Evolutionary conservation across 2,113 vertebrate species (phyloP).

Genomic region (Lepus timidus): DNA sequence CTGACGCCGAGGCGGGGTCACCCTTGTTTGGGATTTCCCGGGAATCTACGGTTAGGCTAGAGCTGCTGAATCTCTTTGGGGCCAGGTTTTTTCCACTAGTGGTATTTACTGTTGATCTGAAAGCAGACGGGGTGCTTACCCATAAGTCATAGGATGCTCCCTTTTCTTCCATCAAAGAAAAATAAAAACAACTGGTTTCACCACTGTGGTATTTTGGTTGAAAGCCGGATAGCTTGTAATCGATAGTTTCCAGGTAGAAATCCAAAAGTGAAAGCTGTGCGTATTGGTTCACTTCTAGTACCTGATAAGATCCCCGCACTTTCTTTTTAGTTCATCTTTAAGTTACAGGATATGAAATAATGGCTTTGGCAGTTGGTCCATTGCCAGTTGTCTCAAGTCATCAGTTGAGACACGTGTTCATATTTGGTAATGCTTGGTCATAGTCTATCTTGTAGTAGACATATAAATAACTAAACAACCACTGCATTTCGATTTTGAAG

Average conservation of each 20-base stretch:
- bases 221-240: conserved; percentile 7
- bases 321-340: background rate
- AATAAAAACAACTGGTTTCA: conserved; percentile 42
- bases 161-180: background rate
- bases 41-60: background rate
- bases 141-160: conserved; percentile 21
- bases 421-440: conserved; percentile 1
- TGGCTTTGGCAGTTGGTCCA: background rate
- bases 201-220: conserved; percentile 17
- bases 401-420: background rate
- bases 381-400: background rate
- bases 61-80: background rate
- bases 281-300: background rate
- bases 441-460: background rate
- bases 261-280: background rate
- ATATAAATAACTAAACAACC: background rate
- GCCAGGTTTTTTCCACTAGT: background rate
- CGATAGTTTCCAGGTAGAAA: conserved; percentile 24
- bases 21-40: conserved; percentile 65
- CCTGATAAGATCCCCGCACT: background rate
- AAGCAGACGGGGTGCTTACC: conserved; percentile 26
- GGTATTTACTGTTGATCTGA: conserved; percentile 1
- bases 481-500: background rate
- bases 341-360: background rate
- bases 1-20: conserved; percentile 23